phyloP scores from a whole-genome alignment of 1,140 invertebrate genomes.

The Campoletis sonorensis region DNA sequence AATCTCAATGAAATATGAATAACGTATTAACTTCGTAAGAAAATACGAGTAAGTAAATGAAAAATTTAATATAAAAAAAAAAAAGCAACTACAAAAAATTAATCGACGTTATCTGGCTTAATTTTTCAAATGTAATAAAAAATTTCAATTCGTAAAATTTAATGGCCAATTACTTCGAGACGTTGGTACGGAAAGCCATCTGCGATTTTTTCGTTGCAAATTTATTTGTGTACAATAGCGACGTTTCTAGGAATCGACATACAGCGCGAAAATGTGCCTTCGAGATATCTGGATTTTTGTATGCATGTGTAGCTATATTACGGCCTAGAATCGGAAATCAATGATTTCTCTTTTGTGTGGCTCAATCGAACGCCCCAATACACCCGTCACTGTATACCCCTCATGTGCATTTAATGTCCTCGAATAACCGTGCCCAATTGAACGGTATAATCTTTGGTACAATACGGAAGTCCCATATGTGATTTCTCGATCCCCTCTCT shows the following conservation, averaged over 20 bases:
- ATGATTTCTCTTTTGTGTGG: conserved; percentile 51
- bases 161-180: too few relatives aligned
- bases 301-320: not conserved
- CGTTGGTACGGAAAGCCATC: too few relatives aligned
- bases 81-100: too few relatives aligned
- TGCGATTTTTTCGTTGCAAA: too few relatives aligned
- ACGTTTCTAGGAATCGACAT: not conserved
- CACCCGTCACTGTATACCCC: conserved; percentile 2
- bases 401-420: conserved; percentile 18
- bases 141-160: too few relatives aligned
- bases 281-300: not conserved
- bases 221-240: too few relatives aligned
- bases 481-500: not conserved
- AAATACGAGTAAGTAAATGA: too few relatives aligned
- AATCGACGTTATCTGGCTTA: too few relatives aligned
- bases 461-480: not conserved
- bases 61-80: too few relatives aligned
- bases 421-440: conserved; percentile 51
- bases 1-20: too few relatives aligned
- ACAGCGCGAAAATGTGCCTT: not conserved
- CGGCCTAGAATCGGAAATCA: conserved; percentile 52
- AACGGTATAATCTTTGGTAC: conserved; percentile 22
- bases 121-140: too few relatives aligned
- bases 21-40: too few relatives aligned
- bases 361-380: conserved; percentile 13